phyloP scores from a whole-genome alignment of 1,140 invertebrate species.

The Megalonaias nervosa region DNA sequence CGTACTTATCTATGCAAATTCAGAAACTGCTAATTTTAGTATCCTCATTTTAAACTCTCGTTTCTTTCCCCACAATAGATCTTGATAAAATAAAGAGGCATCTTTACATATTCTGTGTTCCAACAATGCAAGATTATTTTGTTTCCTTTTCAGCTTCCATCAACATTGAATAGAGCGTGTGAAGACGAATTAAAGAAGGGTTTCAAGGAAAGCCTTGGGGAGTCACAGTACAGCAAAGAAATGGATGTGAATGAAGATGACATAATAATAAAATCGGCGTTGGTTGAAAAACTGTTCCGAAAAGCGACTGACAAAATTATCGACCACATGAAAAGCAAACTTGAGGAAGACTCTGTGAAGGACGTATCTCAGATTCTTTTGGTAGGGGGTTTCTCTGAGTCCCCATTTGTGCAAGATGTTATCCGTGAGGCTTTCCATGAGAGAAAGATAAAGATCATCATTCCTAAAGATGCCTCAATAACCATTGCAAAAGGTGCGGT shows the following conservation, averaged over 20 bases:
- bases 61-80: too few relatives aligned
- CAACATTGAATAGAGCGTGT: too few relatives aligned
- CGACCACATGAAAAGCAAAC: constrained; percentile 16
- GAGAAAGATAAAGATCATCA: constrained; percentile 21
- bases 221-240: not conserved
- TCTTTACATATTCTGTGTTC: too few relatives aligned
- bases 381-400: constrained; percentile 43
- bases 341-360: not conserved
- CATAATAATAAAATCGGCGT: not conserved
- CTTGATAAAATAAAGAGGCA: too few relatives aligned
- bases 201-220: not conserved
- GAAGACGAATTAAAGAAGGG: not conserved
- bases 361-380: constrained; percentile 17
- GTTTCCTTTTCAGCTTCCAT: too few relatives aligned
- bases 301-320: constrained; percentile 11
- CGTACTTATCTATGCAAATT: too few relatives aligned
- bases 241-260: not conserved
- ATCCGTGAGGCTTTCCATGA: constrained; percentile 20
- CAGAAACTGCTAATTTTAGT: too few relatives aligned
- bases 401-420: constrained; percentile 17
- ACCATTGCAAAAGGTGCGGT: constrained; percentile 34
- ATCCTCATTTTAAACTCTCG: too few relatives aligned
- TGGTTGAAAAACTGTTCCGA: not conserved
- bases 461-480: constrained; percentile 30
- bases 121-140: too few relatives aligned